Evolutionary conservation across 2,888 invertebrate species (phyloP).

Genomic region (Minunthozetes semirufus): DNA sequence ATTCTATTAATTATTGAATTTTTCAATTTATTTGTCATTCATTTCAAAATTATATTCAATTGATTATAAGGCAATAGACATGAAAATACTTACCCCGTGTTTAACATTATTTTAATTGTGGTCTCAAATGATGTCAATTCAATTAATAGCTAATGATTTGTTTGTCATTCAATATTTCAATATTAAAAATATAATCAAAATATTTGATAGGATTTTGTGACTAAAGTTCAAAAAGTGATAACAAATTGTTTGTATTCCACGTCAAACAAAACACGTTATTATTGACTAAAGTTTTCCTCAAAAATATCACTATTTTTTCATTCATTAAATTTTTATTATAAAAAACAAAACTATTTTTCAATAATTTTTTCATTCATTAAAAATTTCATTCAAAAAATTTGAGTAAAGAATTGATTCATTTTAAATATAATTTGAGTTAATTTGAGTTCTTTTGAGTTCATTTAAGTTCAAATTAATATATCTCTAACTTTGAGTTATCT

Average conservation of each 20-base stretch:
- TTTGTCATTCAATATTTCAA: not conserved
- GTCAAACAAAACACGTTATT: constrained; percentile 14
- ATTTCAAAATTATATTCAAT: no score
- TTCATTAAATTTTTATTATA: no score
- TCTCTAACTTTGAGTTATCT: no score
- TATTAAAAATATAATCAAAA: not conserved
- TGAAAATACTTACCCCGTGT: constrained; percentile 9
- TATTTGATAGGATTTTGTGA: not conserved
- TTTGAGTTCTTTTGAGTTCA: no score
- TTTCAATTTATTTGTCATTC: not conserved
- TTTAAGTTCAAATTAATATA: no score
- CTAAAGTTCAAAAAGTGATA: not conserved
- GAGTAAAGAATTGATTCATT: no score
- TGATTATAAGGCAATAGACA: not conserved
- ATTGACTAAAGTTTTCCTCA: not conserved
- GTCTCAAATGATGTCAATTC: not conserved
- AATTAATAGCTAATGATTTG: not conserved
- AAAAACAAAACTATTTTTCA: no score
- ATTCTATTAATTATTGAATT: constrained; percentile 49
- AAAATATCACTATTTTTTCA: no score
- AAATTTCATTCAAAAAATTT: no score
- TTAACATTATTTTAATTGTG: not conserved
- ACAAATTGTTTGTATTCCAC: constrained; percentile 6
- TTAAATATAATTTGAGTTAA: no score
- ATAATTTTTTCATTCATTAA: no score